Evolutionary conservation across 2,113 vertebrate genomes (phyloP), one percentile per base, ranked within the genome.

Genomic region (Rhombomys opimus): DNA sequence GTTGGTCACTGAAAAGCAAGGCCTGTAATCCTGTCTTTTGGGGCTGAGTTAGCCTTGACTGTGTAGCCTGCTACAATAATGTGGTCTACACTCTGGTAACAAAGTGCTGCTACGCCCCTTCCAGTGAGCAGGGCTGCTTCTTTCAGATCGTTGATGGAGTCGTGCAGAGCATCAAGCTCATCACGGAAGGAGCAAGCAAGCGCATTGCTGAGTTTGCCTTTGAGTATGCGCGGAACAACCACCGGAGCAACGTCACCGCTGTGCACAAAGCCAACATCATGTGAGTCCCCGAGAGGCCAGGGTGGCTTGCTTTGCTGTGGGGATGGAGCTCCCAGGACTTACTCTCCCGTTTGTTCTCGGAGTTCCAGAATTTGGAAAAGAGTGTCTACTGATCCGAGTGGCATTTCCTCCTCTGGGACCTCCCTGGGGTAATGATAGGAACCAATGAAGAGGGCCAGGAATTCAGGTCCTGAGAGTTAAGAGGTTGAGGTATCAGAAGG

Each of bases 221-320:
- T 90, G 99, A 99, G 94, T 99, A 99, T 32, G 99, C 99, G 61
- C 98, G 99, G 89, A 99, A 99, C 97, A 99, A 99, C 84, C 99
- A 99, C 93, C 99, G 99, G 94, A 98, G 98, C 97, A 99, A 99
- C 0, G 99, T 99, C 86, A 99, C 99, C 0, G 99, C 99, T 2
- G 99, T 99, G 97, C 99, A 99, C 97, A 99, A 99, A 98, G 99
- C 99, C 87, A 99, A 99, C 93, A 99, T 99, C 92, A 99, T 99
- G 99, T 99, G 99, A 98, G 97, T 93, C 27, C 65, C 38, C 0
- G 0, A 3, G 38, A 65, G 65, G n/a, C 12, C 0, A 12, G 5
- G 7, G 46, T 0, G 2, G 22, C 61, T 5, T 17, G 46, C 72
- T 80, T 59, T 27, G 27, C 5, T 11, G 22, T 1, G 30, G 27